phyloP scores from a whole-genome alignment of 2,888 invertebrate species.

The Oxystoma pomonae region DNA sequence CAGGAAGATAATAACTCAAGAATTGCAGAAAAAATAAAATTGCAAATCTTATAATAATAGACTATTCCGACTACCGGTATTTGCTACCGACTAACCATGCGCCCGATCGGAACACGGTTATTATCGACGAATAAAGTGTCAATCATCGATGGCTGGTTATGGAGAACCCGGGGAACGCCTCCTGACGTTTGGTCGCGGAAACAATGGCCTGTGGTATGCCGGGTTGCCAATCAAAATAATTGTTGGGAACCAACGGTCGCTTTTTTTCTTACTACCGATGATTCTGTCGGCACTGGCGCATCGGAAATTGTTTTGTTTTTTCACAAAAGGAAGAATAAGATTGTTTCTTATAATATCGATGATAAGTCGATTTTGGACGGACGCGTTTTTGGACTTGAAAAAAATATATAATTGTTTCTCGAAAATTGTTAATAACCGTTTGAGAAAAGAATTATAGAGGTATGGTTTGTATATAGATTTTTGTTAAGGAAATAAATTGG shows the following conservation, averaged over 20 bases:
- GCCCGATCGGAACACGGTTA: conserved; percentile 5
- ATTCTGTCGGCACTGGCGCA: neutral
- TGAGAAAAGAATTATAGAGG: no score
- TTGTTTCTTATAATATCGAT: neutral
- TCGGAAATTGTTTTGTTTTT: neutral
- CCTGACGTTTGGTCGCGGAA: conserved; percentile 21
- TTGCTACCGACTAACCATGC: neutral
- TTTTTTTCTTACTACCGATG: neutral
- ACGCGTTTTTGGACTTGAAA: neutral
- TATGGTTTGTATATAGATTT: no score
- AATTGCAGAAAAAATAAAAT: no score
- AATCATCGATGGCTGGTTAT: conserved; percentile 21
- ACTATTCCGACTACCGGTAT: neutral
- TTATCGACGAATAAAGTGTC: conserved; percentile 15
- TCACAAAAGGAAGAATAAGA: neutral
- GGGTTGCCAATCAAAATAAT: neutral
- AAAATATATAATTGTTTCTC: no score
- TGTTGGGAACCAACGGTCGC: neutral
- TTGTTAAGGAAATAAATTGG: no score
- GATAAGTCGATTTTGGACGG: neutral
- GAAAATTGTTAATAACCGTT: no score
- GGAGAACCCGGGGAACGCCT: conserved; percentile 21
- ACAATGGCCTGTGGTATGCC: neutral
- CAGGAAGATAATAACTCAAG: no score
- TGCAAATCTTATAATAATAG: no score